Evolutionary conservation across 2,888 invertebrate species (phyloP).

Genomic region (Theretra japonica): DNA sequence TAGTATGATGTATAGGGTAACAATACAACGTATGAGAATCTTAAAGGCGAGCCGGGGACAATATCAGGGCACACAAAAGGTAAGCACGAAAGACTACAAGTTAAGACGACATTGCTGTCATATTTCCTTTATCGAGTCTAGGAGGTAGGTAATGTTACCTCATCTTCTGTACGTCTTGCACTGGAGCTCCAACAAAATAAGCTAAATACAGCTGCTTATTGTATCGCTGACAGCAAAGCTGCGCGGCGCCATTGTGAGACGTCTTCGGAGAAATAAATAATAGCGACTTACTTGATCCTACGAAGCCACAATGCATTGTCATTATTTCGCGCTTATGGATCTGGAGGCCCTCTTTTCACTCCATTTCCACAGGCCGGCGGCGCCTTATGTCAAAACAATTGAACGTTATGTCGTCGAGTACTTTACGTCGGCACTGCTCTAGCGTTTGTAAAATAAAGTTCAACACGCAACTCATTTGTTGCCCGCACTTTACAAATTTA

Average conservation of each 20-base stretch:
- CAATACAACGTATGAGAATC: slow-evolving; percentile 34
- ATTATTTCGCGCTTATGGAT: slow-evolving; percentile 73
- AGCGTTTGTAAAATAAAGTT: slow-evolving; percentile 36
- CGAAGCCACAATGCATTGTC: slow-evolving; percentile 74
- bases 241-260: slow-evolving; percentile 72
- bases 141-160: slow-evolving; percentile 69
- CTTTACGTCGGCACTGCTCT: slow-evolving; percentile 37
- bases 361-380: slow-evolving; percentile 47
- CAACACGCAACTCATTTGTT: slow-evolving; percentile 31
- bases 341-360: slow-evolving; percentile 59
- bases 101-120: slow-evolving; percentile 52
- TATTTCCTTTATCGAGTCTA: slow-evolving; percentile 59
- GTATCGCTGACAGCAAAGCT: slow-evolving; percentile 79
- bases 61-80: slow-evolving; percentile 58
- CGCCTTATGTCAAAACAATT: slow-evolving; percentile 55
- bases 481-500: slow-evolving; percentile 24
- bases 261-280: slow-evolving; percentile 75
- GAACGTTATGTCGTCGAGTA: slow-evolving; percentile 34
- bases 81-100: slow-evolving; percentile 57
- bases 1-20: neutral
- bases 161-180: slow-evolving; percentile 68
- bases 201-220: slow-evolving; percentile 75
- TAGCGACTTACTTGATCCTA: slow-evolving; percentile 77
- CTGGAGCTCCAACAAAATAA: slow-evolving; percentile 65
- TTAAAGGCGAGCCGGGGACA: slow-evolving; percentile 40